A percentile compares a stretch with the other conserved stretches of the same genome.
Evolutionary conservation across 2,113 vertebrate species (phyloP).

Genomic region (Hoplias malabaricus): DNA sequence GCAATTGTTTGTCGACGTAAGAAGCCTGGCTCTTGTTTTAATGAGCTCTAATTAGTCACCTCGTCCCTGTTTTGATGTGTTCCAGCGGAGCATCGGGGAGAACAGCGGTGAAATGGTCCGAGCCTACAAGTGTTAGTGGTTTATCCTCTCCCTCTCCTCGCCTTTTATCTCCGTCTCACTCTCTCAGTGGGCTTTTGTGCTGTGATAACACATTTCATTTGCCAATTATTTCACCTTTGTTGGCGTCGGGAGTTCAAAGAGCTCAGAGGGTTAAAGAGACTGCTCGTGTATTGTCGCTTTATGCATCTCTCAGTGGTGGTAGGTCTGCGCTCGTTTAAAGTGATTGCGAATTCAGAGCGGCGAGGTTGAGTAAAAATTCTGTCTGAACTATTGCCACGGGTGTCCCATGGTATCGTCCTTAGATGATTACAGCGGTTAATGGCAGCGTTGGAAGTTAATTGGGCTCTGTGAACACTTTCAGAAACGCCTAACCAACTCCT

Average conservation of each 20-base stretch:
- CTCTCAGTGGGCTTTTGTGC: constrained; percentile 46
- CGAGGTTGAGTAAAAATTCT: background rate
- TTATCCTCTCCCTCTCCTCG: constrained; percentile 21
- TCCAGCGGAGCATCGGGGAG: constrained; percentile 48
- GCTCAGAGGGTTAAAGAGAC: background rate
- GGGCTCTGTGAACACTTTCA: background rate
- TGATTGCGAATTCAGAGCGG: background rate
- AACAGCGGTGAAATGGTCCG: constrained; percentile 50
- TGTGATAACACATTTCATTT: constrained; percentile 40
- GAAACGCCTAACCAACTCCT: background rate
- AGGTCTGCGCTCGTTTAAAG: background rate
- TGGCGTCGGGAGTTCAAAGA: constrained; percentile 48
- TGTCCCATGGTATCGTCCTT: background rate
- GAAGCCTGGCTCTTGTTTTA: constrained; percentile 64
- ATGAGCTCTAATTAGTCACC: constrained; percentile 71
- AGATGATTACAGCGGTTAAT: background rate
- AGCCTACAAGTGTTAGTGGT: constrained; percentile 25
- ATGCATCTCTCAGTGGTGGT: background rate
- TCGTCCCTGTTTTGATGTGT: constrained; percentile 67
- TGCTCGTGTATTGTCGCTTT: background rate
- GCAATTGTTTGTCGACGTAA: constrained; percentile 60
- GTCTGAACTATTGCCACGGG: background rate
- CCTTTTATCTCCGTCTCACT: constrained; percentile 39
- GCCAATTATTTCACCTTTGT: constrained; percentile 51
- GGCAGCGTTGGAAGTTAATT: background rate